phyloP scores from a whole-genome alignment of 2,797 vertebrate genomes.

The Melanotaenia pygmaea region DNA sequence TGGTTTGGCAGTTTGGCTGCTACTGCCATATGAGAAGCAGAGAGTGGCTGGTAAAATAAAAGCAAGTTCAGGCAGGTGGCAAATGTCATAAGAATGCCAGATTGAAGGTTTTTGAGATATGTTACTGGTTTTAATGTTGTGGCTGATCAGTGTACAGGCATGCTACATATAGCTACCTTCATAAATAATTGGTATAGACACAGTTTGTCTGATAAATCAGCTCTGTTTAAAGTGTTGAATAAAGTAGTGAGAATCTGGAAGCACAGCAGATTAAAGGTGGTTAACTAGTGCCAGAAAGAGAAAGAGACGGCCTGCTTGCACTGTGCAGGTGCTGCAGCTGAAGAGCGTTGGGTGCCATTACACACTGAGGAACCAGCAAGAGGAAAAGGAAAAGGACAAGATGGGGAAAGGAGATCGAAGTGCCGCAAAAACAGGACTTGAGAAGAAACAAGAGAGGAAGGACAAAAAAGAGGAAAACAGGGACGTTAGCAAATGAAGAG shows the following conservation, averaged over 20 bases:
- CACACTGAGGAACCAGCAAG: constrained; percentile 8
- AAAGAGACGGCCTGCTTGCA: constrained; percentile 3
- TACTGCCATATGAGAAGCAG: background rate
- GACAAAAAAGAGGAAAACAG: constrained; percentile 32
- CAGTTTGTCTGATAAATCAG: background rate
- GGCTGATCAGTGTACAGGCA: background rate
- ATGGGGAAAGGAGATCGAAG: constrained; percentile 26
- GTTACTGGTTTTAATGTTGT: background rate
- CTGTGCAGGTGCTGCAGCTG: constrained; percentile 47
- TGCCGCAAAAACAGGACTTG: constrained; percentile 35
- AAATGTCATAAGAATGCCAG: background rate
- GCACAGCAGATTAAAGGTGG: constrained; percentile 5
- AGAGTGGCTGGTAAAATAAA: no score
- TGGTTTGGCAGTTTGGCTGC: background rate
- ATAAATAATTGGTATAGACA: background rate
- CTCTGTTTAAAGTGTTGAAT: constrained; percentile 10
- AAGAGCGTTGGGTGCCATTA: constrained; percentile 46
- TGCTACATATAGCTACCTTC: background rate
- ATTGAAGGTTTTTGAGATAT: background rate
- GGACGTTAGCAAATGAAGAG: constrained; percentile 52
- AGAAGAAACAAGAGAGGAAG: constrained; percentile 22
- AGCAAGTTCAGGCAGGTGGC: background rate
- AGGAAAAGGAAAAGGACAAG: constrained; percentile 10
- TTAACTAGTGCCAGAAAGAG: constrained; percentile 15
- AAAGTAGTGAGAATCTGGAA: constrained; percentile 2